Evolutionary conservation across 2,888 invertebrate species (phyloP), one percentile per base, ranked within the genome.

Genomic region (Fragum fragum): DNA sequence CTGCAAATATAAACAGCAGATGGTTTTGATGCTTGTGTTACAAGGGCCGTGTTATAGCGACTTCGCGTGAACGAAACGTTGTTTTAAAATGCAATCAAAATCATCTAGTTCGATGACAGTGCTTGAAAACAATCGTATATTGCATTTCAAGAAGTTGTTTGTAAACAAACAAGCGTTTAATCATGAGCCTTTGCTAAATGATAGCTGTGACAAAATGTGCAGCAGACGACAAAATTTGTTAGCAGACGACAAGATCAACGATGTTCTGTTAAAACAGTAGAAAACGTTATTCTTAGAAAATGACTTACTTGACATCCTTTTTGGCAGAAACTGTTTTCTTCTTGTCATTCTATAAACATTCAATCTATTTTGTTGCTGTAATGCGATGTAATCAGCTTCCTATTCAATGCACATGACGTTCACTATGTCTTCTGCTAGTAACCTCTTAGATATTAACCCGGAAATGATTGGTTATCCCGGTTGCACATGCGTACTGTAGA

Each of bases 271-370:
- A 47, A 47, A 36, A n/a, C 47, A 47, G n/a, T 14, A 47, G 16
- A 47, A 47, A 47, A 47, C 18, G 18, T 5, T 9, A 14, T 47
- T 9, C 47, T 9, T 29, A 29, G 7, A 69, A 77, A 77, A 75
- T 77, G 75, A 92, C 92, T 91, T 90, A 92, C 92, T 90, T 89
- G 91, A 89, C 74, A 92, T 88, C 80, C 93, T 88, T 81, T 92
- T 91, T 42, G 93, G 98, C 97, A 88, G 97, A 96, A 91, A 96
- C 96, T 93, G 93, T 86, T 93, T 93, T 82, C 92, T 89, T 89
- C 92, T 91, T 88, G 92, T 90, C 92, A 93, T 92, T 87, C 76
- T 87, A 71, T 76, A 72, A 47, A 76, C 73, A 75, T 75, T 61
- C 70, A 68, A 75, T 55, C 72, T 72, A 71, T 75, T 84, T 79